Base-by-base conservation (phyloP, 1,140 invertebrate species). In the Microplitis mediator region DNA sequence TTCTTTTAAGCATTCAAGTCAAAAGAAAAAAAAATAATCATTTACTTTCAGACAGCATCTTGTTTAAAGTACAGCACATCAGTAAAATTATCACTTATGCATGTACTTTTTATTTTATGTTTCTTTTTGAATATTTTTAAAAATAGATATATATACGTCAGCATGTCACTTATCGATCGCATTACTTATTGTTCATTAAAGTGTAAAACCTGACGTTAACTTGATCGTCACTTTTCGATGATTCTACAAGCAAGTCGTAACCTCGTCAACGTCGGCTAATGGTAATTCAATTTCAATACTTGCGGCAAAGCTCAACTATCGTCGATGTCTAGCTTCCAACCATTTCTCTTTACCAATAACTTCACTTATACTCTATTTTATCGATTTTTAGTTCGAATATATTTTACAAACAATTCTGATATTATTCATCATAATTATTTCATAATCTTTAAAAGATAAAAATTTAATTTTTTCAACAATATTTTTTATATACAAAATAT, bases 231-330 rank as follows among this genome's bases (percentile, higher is more conserved):
- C 39, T 45, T 45, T 45, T 16, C 63, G 45, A 73, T 71, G 62
- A 62, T 58, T 71, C 74, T 73, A 71, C 66, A 72, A 68, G 71
- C 67, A 70, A 75, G 74, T 54, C 52, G 36, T 73, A 80, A 74
- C 72, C 35, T 71, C 74, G 62, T 75, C 76, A 78, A 61, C 52
- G 74, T 36, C 68, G 62, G 66, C 71, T 79, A 81, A 79, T 81
- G 70, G 77, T 81, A 81, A 84, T 82, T 81, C 76, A 76, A 84
- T 80, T 83, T 77, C 69, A 76, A 76, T 74, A 78, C 74, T 65
- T 35, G 45, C 32, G 39, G 69, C n/a, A 56, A 61, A 61, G 39
- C 39, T 51, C 56, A 14, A 50, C 58, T 61, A 45, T 51, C 31
- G 11, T 34, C 9, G 14, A 31, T 11, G 31, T 61, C 31, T 31